Evolutionary conservation across 1,140 invertebrate genomes (phyloP).

Genomic region (Polypedilum vanderplanki): DNA sequence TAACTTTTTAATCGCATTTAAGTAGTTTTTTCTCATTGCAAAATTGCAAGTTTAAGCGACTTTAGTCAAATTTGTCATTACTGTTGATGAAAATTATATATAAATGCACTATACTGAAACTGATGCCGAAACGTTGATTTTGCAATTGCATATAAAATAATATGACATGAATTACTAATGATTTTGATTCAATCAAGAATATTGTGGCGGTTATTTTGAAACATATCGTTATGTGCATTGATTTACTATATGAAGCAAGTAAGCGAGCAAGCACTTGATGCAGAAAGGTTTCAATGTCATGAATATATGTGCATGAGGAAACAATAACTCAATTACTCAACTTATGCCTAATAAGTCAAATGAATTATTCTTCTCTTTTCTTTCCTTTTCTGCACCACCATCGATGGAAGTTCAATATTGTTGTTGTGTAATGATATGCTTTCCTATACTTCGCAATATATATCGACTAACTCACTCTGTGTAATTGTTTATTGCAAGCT

Average conservation of each 20-base stretch:
- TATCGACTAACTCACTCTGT: neutral
- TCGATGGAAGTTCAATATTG: neutral
- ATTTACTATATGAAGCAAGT: neutral
- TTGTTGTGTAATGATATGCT: neutral
- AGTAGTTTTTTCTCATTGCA: conserved; percentile 6
- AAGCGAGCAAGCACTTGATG: neutral
- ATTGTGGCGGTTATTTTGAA: neutral
- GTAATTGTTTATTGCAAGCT: neutral
- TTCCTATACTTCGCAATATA: too few species aligned
- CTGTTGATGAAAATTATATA: conserved; percentile 1
- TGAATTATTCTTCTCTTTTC: neutral
- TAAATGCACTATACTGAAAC: neutral
- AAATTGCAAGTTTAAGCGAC: conserved; percentile 17
- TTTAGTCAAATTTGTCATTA: conserved; percentile 19
- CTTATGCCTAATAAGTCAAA: conserved; percentile 15
- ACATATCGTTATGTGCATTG: neutral
- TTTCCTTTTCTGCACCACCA: neutral
- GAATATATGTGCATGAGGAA: conserved; percentile 21
- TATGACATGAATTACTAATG: conserved; percentile 13
- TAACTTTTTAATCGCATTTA: neutral
- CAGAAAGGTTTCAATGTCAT: conserved; percentile 13
- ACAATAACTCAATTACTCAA: conserved; percentile 27
- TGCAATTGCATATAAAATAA: conserved; percentile 19
- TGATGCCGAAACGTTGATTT: neutral
- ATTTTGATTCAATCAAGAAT: conserved; percentile 19